A percentile compares a stretch with the other conserved stretches of the same genome.
phyloP scores from a whole-genome alignment of 2,113 vertebrate species.

The Pongo pygmaeus region DNA sequence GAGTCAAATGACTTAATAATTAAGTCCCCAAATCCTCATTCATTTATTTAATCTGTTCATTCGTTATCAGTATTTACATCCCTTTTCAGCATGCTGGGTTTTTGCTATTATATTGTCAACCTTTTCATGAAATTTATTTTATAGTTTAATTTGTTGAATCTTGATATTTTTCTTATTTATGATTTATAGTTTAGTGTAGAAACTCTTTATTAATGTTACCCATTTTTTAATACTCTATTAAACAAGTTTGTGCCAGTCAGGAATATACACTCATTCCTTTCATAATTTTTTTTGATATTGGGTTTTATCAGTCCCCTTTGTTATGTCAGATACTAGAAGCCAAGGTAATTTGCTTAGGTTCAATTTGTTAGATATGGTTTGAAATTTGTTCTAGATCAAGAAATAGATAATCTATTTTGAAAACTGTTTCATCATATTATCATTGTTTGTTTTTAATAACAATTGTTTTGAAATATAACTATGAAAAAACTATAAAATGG shows the following conservation, averaged over 20 bases:
- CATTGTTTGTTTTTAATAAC: neutral
- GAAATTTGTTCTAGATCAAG: neutral
- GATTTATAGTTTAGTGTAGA: neutral
- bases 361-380: neutral
- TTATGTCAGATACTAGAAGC: neutral
- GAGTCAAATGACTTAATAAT: neutral
- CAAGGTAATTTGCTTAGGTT: neutral
- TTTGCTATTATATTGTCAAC: neutral
- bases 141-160: neutral
- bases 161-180: neutral
- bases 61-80: neutral
- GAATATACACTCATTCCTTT: neutral
- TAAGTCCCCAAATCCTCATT: neutral
- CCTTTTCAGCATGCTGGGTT: neutral
- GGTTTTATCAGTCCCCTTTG: neutral
- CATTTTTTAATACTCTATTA: neutral
- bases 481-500: neutral
- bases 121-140: neutral
- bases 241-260: neutral
- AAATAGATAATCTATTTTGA: neutral
- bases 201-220: neutral
- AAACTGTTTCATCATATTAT: neutral
- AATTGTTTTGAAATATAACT: neutral
- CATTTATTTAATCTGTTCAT: neutral
- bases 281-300: neutral